Evolutionary conservation across 2,797 vertebrate genomes (phyloP), one percentile per base, ranked within the genome.

Genomic region (Chaunax sp.): DNA sequence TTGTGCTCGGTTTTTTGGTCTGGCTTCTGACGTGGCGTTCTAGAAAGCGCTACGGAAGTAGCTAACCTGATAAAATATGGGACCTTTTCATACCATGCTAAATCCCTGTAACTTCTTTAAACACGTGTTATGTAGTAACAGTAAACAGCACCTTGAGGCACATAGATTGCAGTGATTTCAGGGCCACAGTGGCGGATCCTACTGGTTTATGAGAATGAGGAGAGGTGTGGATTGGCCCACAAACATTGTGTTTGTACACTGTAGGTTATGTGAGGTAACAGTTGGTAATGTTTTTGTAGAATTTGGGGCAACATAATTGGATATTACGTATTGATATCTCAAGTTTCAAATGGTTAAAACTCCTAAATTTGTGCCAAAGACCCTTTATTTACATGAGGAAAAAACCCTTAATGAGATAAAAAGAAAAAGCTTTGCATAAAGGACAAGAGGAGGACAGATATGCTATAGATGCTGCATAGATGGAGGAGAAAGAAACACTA

Each of bases 1-100:
- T 5, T 55, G 65, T 47, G 63, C 26, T 92, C 71, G 80, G 86
- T 84, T 28, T 26, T 89, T 63, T 55, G 68, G 86, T 86, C 84
- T 89, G 85, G 68, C 62, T 64, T 90, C 84, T 93, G 92, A 93
- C 92, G 92, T 93, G 92, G 92, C 91, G 82, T 84, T 90, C 75
- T 57, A 35, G 75, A 80, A 73, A 11, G 20, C 46, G 80, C 85
- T 87, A 78, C 78, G 86, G 89, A 90, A 92, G 85, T 79, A 68
- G 75, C 81, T 59, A 28, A 20, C 13, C 7, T 49, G 52, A 49
- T 64, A 46, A 26, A 38, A 22, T 22, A 19, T 9, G 26, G 6
- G 22, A 2, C 0, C n/a, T 19, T 46, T 5, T 1, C 43, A 40
- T 2, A 11, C 6, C 6, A 1, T 14, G 2, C 2, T 30, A 14